Evolutionary conservation across 2,888 invertebrate genomes (phyloP), one percentile per base, ranked within the genome.

Genomic region (Gandaritis pyraliata): DNA sequence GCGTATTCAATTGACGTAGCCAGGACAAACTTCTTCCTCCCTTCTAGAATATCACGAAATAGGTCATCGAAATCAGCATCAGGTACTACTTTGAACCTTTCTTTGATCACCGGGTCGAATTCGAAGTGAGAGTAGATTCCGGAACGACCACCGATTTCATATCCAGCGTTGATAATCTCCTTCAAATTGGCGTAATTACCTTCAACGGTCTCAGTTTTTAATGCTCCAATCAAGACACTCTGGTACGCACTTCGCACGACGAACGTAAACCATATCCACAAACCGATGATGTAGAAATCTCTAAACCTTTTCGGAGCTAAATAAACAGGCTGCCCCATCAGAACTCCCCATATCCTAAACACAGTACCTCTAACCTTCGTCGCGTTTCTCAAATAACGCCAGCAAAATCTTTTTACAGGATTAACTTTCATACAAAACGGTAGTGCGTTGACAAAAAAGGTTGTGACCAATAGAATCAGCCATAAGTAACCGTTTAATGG

Each of bases 231-330:
- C 3, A 89, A 72, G 3, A 88, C 87, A 59, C 87, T 88, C 68
- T 88, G 88, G 58, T 88, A 88, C 8, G 83, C 86, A 64, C 78
- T 88, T 39, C 88, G 79, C 4, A 88, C 76, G 1, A 87, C 83
- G 62, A 88, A 89, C 0, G 86, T 83, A 29, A 88, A 89, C 86
- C 85, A 87, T 54, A 89, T 70, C 88, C 88, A 89, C 18, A 88
- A 56, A 15, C 77, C 70, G 12, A 88, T 70, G 8, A 88, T 77
- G 58, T 88, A 88, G 58, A 87, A 85, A 71, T 88, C 88, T 64
- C 88, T 72, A 45, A 88, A 88, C n/a, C 78, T 76, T 65, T 65
- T 78, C 1, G 87, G 88, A 10, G 74, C 71, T 1, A 88, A 76
- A 47, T 72, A 72, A 8, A 88, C 79, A 0, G 87, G 83, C 59